Evolutionary conservation across 2,888 invertebrate species (phyloP).

Genomic region (Pycnomerus fuliginosus): DNA sequence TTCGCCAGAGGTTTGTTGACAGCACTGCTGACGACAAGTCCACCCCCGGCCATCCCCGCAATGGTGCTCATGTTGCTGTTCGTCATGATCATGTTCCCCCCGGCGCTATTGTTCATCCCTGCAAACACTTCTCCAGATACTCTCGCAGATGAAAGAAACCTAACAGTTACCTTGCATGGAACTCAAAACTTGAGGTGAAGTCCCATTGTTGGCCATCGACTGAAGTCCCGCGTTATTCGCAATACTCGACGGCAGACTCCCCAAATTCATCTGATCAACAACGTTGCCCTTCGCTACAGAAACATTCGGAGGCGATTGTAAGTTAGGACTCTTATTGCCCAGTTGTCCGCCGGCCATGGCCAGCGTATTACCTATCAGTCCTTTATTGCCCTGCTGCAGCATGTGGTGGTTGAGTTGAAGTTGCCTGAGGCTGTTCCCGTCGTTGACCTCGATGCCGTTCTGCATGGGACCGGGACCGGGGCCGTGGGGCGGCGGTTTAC

Average conservation of each 20-base stretch:
- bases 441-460: slow-evolving; percentile 66
- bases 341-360: slow-evolving; percentile 73
- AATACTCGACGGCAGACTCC: slow-evolving; percentile 58
- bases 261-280: slow-evolving; percentile 63
- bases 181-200: slow-evolving; percentile 70
- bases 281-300: slow-evolving; percentile 66
- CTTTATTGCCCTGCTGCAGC: slow-evolving; percentile 64
- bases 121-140: too few species aligned
- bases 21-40: slow-evolving; percentile 71
- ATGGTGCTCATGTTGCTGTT: slow-evolving; percentile 70
- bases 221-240: slow-evolving; percentile 56
- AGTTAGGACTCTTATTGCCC: slow-evolving; percentile 79
- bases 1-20: slow-evolving; percentile 70
- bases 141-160: too few species aligned
- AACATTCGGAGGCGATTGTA: slow-evolving; percentile 84
- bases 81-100: slow-evolving; percentile 76
- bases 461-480: slow-evolving; percentile 74
- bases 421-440: slow-evolving; percentile 52
- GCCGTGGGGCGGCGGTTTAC: slow-evolving; percentile 80
- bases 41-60: slow-evolving; percentile 69
- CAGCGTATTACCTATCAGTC: slow-evolving; percentile 69
- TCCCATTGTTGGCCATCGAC: slow-evolving; percentile 65
- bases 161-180: slow-evolving; percentile 63
- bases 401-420: slow-evolving; percentile 64
- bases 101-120: slow-evolving; percentile 69